These are phyloP conservation scores for Mustela erminea DNA, from an alignment of 2,797 vertebrate species.

Conservation along the genomic window DNA sequence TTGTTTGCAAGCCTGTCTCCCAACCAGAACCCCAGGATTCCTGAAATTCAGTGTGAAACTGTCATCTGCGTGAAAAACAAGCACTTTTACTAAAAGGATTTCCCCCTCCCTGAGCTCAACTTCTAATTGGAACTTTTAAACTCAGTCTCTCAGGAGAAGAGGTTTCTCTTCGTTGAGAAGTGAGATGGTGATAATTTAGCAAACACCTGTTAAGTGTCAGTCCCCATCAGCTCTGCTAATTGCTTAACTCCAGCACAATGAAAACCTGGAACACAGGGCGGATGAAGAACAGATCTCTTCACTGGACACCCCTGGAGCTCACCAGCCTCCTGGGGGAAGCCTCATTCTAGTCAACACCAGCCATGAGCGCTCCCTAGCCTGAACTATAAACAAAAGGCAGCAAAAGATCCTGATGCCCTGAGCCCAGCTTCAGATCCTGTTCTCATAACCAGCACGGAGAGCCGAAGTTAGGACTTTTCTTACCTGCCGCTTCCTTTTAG, in stretches of 20 bases:
- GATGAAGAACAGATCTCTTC: neutral
- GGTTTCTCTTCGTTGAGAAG: neutral
- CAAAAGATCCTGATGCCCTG: neutral
- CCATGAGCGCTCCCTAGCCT: neutral
- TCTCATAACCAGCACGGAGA: neutral
- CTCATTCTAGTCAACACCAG: neutral
- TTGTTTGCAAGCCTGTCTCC: neutral
- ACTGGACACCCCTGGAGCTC: rapidly evolving
- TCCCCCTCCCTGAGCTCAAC: neutral
- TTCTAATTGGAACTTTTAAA: slow-evolving; percentile 24
- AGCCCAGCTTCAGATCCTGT: neutral
- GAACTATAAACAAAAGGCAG: neutral
- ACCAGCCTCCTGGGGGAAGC: neutral
- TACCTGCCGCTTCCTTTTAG: neutral
- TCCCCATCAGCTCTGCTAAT: neutral
- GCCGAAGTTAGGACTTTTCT: neutral
- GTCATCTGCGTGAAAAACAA: neutral
- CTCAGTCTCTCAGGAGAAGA: neutral
- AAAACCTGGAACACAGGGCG: neutral
- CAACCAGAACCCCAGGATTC: slow-evolving; percentile 19
- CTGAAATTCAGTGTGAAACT: slow-evolving; percentile 61
- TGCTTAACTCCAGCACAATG: neutral
- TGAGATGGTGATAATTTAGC: neutral
- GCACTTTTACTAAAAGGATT: slow-evolving; percentile 41
- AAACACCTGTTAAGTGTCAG: slow-evolving; percentile 25